These are phyloP conservation scores for Apis florea DNA, from an alignment of 1,140 invertebrate genomes.

Conservation along the genomic window DNA sequence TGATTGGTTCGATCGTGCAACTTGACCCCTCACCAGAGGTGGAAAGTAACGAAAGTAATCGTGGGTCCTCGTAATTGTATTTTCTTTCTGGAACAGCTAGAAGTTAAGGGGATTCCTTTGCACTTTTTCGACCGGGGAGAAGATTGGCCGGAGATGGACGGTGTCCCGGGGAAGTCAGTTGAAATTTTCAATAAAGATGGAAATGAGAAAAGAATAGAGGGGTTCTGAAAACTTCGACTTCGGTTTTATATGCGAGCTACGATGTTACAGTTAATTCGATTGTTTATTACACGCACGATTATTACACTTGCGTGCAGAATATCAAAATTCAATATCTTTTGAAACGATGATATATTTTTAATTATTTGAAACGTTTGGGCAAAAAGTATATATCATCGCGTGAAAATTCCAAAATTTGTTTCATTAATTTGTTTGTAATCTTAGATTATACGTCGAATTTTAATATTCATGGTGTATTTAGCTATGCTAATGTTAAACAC, in stretches of 20 bases:
- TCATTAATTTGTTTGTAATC: no score
- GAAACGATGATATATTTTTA: no score
- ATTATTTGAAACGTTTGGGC: no score
- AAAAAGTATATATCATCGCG: background rate
- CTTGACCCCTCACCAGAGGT: background rate
- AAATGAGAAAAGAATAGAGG: slow-evolving; percentile 1
- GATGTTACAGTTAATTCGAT: background rate
- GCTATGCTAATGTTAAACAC: no score
- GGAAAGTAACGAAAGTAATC: background rate
- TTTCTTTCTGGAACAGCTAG: background rate
- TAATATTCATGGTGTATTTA: no score
- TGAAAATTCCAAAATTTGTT: no score
- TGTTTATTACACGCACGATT: background rate
- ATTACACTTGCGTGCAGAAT: background rate
- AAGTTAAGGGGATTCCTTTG: background rate
- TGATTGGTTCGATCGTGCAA: background rate
- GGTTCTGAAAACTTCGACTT: slow-evolving; percentile 10
- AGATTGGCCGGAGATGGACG: slow-evolving; percentile 23
- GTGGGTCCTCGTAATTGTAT: background rate
- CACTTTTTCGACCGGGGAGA: background rate
- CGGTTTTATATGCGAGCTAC: background rate
- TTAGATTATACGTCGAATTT: no score
- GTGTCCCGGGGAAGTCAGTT: background rate
- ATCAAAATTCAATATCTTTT: no score
- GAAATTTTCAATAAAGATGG: slow-evolving; percentile 30